Evolutionary conservation across 2,113 vertebrate genomes (phyloP).

Genomic region (Atrichornis clamosus): DNA sequence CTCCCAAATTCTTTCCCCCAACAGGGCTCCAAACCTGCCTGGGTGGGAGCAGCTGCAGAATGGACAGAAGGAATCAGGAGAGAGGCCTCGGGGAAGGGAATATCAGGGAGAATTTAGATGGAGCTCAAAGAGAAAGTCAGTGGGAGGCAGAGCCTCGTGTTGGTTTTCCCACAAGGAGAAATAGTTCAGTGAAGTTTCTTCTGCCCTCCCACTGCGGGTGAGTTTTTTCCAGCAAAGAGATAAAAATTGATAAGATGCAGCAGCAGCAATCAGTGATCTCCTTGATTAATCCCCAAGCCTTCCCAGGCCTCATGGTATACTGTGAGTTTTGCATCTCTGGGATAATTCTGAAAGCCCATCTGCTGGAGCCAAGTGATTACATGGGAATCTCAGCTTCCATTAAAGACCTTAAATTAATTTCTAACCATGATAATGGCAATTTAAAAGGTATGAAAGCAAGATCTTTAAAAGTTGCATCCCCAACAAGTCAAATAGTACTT

Average conservation of each 20-base stretch:
- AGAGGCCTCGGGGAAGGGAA: neutral
- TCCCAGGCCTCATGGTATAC: neutral
- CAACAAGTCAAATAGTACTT: neutral
- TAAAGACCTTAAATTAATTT: neutral
- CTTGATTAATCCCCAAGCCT: neutral
- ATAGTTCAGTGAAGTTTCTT: neutral
- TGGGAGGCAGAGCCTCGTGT: neutral
- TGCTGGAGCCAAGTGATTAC: neutral
- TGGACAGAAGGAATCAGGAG: neutral
- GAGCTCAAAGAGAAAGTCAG: neutral
- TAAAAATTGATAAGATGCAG: neutral
- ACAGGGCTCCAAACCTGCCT: neutral
- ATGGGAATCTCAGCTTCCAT: neutral
- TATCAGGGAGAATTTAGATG: neutral
- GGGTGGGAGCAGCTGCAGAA: neutral
- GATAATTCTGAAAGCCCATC: neutral
- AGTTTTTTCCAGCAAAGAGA: neutral
- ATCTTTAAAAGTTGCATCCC: neutral
- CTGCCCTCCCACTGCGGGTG: neutral
- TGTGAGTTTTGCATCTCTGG: fast-evolving
- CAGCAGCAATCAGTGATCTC: neutral
- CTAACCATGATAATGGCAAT: neutral
- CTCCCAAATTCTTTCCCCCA: neutral
- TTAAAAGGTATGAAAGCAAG: neutral
- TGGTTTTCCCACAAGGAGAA: neutral